Percentiles rank a stretch among this genome's conserved stretches.
These are phyloP conservation scores for Lepidocyrtoides sp. DNA, from an alignment of 2,888 invertebrate species.

Conservation along the genomic window DNA sequence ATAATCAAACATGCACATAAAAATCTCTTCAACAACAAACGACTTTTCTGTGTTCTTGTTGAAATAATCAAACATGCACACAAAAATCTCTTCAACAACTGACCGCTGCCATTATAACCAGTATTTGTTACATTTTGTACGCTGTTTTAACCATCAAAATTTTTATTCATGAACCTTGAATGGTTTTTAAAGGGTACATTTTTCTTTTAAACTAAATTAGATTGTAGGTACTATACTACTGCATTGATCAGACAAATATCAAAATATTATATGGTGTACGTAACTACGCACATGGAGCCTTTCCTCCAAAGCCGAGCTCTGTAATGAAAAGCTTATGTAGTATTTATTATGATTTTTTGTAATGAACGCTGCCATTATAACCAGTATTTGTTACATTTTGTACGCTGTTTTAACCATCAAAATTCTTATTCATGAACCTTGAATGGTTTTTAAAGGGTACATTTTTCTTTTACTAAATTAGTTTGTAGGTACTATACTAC, in stretches of 20 bases:
- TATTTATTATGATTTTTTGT: no score
- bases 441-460: not conserved
- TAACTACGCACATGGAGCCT: no score
- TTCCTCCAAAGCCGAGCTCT: no score
- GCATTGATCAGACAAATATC: no score
- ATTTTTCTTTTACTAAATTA: no score
- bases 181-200: not conserved
- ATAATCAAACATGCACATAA: not conserved
- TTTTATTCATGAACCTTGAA: not conserved
- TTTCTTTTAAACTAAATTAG: no score
- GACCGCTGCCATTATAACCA: constrained; percentile 77
- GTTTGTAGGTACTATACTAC: no score
- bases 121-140: constrained; percentile 67
- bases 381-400: constrained; percentile 70
- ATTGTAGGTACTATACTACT: no score
- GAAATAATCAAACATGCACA: not conserved
- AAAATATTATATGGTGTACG: no score
- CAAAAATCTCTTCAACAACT: not conserved
- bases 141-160: constrained; percentile 23
- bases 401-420: constrained; percentile 20
- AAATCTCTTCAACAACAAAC: not conserved
- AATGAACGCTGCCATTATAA: constrained; percentile 73
- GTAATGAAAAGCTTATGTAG: not conserved
- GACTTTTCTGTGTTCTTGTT: not conserved
- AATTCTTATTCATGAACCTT: not conserved